Evolutionary conservation across 2,797 vertebrate species (phyloP).

Genomic region (Prionace glauca): DNA sequence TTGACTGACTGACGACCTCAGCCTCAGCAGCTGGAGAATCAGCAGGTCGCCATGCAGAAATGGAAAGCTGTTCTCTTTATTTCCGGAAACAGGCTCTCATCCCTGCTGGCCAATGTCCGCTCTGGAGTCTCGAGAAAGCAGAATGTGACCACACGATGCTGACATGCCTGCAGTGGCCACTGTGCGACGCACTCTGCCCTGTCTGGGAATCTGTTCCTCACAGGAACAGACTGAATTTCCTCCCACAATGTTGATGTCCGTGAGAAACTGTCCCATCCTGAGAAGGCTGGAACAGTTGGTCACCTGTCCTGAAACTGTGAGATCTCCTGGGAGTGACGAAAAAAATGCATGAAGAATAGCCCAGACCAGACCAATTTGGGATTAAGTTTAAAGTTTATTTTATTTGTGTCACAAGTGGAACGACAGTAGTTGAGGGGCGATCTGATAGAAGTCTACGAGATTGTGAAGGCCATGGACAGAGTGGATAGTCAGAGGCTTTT

Average conservation of each 20-base stretch:
- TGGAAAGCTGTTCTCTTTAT: constrained; percentile 1
- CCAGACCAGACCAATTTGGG: no score
- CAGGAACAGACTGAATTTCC: not conserved
- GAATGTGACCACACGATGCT: not conserved
- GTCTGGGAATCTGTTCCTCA: not conserved
- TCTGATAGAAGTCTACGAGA: no score
- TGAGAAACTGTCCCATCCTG: not conserved
- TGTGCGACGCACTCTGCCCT: not conserved
- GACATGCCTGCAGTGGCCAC: not conserved
- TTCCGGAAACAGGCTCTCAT: not conserved
- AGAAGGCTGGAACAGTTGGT: not conserved
- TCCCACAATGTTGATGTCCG: no score
- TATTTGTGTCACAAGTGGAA: no score
- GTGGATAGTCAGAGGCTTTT: no score
- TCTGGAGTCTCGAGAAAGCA: not conserved
- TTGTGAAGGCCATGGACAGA: no score
- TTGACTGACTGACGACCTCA: constrained; percentile 9
- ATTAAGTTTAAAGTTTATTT: no score
- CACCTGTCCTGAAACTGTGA: not conserved
- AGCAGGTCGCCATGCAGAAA: not conserved
- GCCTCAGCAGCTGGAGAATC: constrained; percentile 27
- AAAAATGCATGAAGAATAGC: not conserved
- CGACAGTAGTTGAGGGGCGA: no score
- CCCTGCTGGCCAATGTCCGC: not conserved
- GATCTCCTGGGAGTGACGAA: not conserved